A percentile compares a stretch with the other conserved stretches of the same genome.
These are phyloP conservation scores for Lutjanus argentimaculatus DNA, from an alignment of 2,797 vertebrate species.

Conservation along the genomic window DNA sequence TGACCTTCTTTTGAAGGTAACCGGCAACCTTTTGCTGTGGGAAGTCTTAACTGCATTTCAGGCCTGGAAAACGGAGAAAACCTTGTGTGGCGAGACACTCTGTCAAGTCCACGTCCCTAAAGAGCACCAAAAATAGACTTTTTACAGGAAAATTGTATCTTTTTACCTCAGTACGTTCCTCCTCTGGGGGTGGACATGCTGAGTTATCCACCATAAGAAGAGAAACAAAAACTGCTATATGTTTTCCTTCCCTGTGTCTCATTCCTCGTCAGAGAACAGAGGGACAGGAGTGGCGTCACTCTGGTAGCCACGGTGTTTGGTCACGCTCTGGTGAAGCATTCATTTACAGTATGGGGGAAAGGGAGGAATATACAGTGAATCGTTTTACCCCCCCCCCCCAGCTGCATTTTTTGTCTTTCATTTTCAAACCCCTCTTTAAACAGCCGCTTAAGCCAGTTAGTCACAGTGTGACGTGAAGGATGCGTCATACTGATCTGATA, in stretches of 20 bases:
- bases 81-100: slow-evolving; percentile 3
- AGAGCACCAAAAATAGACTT: slow-evolving; percentile 24
- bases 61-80: slow-evolving; percentile 5
- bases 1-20: slow-evolving; percentile 30
- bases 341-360: slow-evolving; percentile 37
- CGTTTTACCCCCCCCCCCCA: slow-evolving; percentile 11
- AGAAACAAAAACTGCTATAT: slow-evolving; percentile 3
- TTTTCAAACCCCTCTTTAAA: slow-evolving; percentile 44
- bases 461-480: slow-evolving; percentile 51
- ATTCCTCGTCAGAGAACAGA: slow-evolving; percentile 22
- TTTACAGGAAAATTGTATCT: not conserved
- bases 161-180: slow-evolving; percentile 16
- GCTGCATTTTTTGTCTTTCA: slow-evolving; percentile 29
- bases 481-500: slow-evolving; percentile 52
- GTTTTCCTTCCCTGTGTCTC: slow-evolving; percentile 25
- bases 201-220: slow-evolving; percentile 37
- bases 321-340: slow-evolving; percentile 33
- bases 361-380: slow-evolving; percentile 20
- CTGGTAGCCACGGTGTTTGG: slow-evolving; percentile 20
- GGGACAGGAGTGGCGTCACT: slow-evolving; percentile 30
- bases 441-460: slow-evolving; percentile 52
- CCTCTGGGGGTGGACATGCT: slow-evolving; percentile 22
- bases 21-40: slow-evolving; percentile 6
- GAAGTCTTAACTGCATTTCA: slow-evolving; percentile 5
- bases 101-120: not conserved